Conservation (phyloP, 2,113 vertebrate genomes). For the Pangasianodon hypophthalmus region DNA sequence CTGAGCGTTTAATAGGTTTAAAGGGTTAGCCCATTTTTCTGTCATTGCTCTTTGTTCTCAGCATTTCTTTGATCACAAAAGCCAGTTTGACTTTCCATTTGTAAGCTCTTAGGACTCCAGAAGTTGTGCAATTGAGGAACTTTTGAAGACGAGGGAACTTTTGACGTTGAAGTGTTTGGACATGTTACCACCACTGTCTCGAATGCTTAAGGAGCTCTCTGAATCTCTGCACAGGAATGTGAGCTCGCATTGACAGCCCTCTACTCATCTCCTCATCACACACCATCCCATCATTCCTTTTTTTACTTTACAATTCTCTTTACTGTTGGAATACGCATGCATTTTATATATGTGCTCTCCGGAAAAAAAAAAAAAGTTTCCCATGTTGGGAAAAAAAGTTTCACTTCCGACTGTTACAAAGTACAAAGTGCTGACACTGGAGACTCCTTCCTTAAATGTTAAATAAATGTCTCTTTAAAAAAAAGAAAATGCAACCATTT, state of each 20-base stretch:
- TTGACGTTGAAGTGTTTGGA: slow-evolving; percentile 35
- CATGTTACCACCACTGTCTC: slow-evolving; percentile 44
- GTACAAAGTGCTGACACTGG: background rate
- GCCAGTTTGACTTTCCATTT: background rate
- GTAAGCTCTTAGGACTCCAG: background rate
- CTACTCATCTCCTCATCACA: slow-evolving; percentile 1
- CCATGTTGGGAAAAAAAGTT: background rate
- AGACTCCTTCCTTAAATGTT: background rate
- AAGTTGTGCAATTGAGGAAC: background rate
- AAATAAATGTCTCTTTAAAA: background rate
- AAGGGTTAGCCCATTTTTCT: background rate
- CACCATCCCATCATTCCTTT: too few species aligned
- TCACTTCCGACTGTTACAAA: background rate
- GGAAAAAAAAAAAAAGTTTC: background rate
- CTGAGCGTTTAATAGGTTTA: background rate
- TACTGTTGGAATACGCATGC: too few species aligned
- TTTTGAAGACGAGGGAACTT: slow-evolving; percentile 51
- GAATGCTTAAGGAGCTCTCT: slow-evolving; percentile 36
- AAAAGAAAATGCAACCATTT: background rate
- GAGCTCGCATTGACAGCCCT: slow-evolving; percentile 19
- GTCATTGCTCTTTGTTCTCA: background rate
- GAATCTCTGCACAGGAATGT: slow-evolving; percentile 19
- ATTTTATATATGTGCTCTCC: background rate
- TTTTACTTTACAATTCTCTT: background rate
- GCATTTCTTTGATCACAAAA: background rate